These are phyloP conservation scores for Unio pictorum DNA, from an alignment of 2,888 invertebrate species.

Conservation along the genomic window DNA sequence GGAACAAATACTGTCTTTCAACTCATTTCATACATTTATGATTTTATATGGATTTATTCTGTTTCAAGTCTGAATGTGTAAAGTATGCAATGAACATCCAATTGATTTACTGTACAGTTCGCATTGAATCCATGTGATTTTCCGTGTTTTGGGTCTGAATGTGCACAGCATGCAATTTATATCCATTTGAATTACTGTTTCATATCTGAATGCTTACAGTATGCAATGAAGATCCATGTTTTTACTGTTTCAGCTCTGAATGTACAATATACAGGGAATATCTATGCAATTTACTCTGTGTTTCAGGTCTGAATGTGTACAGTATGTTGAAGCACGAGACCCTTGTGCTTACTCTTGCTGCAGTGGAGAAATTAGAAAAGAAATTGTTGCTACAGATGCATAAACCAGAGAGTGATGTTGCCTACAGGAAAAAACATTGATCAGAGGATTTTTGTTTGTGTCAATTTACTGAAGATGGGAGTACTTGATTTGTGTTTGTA, in stretches of 20 bases:
- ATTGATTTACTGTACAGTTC: constrained; percentile 76
- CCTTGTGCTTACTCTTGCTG: constrained; percentile 86
- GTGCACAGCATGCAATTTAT: constrained; percentile 86
- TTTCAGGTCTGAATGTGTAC: constrained; percentile 85
- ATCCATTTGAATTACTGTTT: constrained; percentile 10
- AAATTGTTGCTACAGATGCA: constrained; percentile 63
- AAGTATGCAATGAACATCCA: constrained; percentile 79
- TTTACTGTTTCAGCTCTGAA: constrained; percentile 77
- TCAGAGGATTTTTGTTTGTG: too few relatives aligned
- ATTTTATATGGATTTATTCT: too few relatives aligned
- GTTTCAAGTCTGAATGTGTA: too few relatives aligned
- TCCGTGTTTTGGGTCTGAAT: constrained; percentile 78
- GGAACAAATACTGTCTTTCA: too few relatives aligned
- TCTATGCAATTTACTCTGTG: background rate
- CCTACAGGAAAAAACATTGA: background rate
- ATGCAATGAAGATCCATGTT: constrained; percentile 75
- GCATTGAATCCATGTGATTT: too few relatives aligned
- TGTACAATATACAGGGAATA: constrained; percentile 84
- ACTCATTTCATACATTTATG: too few relatives aligned
- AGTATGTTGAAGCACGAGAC: constrained; percentile 98
- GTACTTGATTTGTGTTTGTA: too few relatives aligned
- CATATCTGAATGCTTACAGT: constrained; percentile 89
- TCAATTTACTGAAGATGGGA: too few relatives aligned
- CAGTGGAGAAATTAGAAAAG: constrained; percentile 88
- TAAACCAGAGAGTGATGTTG: constrained; percentile 18